Percentiles rank a stretch among this genome's conserved stretches.
phyloP scores from a whole-genome alignment of 2,888 invertebrate genomes.

The Tuberolachnus salignus region DNA sequence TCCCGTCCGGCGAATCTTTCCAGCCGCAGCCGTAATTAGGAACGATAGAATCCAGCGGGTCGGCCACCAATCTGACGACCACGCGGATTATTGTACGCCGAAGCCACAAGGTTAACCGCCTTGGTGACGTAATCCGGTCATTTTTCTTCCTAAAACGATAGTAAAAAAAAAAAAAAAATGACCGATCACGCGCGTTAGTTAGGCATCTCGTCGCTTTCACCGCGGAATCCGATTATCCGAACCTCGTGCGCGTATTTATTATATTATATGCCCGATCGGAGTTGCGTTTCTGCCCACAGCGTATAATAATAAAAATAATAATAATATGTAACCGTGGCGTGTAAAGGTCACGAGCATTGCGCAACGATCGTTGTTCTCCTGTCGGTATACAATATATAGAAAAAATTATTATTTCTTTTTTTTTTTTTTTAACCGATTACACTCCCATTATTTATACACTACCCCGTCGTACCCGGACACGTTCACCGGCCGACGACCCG shows the following conservation, averaged over 20 bases:
- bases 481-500: no score
- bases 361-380: constrained; percentile 9
- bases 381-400: no score
- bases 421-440: no score
- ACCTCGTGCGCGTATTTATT: no score
- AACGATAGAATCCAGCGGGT: no score
- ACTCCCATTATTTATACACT: no score
- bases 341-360: background rate
- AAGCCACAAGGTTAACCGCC: background rate
- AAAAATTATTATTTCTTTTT: no score
- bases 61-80: no score
- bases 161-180: background rate
- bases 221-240: background rate
- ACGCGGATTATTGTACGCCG: no score
- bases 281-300: background rate
- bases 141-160: constrained; percentile 49
- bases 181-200: constrained; percentile 5
- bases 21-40: no score
- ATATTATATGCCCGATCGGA: background rate
- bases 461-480: no score
- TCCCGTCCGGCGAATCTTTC: no score
- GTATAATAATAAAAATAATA: background rate
- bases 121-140: constrained; percentile 28
- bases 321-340: background rate
- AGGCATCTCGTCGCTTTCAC: constrained; percentile 40